Percentiles rank a stretch among this genome's conserved stretches.
Conservation (phyloP, 2,113 vertebrate species). For the Cyanocitta stelleri region DNA sequence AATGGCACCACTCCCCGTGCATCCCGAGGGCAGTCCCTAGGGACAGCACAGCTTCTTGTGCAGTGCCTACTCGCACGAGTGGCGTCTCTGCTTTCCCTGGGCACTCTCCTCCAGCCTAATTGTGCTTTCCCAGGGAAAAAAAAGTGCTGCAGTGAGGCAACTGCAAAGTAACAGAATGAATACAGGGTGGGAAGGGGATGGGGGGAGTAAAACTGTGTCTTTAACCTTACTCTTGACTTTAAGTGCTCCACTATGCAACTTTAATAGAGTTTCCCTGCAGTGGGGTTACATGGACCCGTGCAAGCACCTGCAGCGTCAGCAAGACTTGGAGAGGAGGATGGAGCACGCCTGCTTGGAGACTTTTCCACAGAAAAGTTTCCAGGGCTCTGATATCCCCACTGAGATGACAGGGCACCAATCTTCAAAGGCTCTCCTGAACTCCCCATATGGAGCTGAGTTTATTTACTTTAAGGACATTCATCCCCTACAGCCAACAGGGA, state of each 20-base stretch:
- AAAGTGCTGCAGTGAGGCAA: background rate
- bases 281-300: background rate
- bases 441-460: background rate
- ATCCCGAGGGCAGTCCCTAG: accelerated
- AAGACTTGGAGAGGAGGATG: background rate
- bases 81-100: background rate
- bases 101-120: background rate
- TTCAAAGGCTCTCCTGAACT: background rate
- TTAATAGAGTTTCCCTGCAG: background rate
- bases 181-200: background rate
- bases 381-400: background rate
- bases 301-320: background rate
- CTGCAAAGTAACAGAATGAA: background rate
- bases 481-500: background rate
- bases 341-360: background rate
- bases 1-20: accelerated
- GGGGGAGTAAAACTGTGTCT: background rate
- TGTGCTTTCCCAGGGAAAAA: background rate
- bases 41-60: background rate
- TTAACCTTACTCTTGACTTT: conserved; percentile 43
- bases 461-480: background rate
- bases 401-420: background rate
- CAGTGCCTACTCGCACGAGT: accelerated
- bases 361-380: background rate
- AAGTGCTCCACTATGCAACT: conserved; percentile 4